Percentiles rank a stretch among this genome's conserved stretches.
Conservation (phyloP, 2,113 vertebrate genomes). For the Oxyura jamaicensis region DNA sequence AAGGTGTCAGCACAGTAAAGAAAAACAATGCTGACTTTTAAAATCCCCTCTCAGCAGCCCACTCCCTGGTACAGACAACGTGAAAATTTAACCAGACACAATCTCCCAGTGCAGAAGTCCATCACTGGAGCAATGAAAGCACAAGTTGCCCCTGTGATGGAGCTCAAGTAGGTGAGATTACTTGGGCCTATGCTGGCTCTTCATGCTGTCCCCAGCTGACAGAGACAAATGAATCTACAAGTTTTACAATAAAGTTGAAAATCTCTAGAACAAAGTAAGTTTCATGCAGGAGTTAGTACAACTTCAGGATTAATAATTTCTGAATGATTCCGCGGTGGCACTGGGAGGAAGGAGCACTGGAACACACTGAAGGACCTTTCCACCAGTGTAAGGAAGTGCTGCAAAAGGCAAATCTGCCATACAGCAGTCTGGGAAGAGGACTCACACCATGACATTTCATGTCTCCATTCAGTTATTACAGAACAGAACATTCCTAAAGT, state of each 20-base stretch:
- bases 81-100: background rate
- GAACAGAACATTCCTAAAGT: background rate
- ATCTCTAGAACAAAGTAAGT: background rate
- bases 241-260: background rate
- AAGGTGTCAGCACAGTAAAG: constrained; percentile 62
- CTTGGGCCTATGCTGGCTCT: background rate
- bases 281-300: background rate
- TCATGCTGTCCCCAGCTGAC: background rate
- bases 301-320: background rate
- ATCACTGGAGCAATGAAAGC: background rate
- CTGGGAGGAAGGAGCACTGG: background rate
- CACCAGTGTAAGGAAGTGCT: background rate
- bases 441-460: background rate
- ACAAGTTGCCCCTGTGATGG: background rate
- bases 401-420: background rate
- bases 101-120: background rate
- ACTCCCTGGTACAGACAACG: background rate
- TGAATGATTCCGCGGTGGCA: background rate
- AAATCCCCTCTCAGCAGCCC: background rate
- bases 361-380: background rate
- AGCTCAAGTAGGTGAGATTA: background rate
- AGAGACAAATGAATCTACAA: background rate
- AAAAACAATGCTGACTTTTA: background rate
- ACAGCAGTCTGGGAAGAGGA: background rate
- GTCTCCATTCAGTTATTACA: background rate